These are phyloP conservation scores for Plagodis dolabraria DNA, from an alignment of 2,888 invertebrate species.

Conservation along the genomic window DNA sequence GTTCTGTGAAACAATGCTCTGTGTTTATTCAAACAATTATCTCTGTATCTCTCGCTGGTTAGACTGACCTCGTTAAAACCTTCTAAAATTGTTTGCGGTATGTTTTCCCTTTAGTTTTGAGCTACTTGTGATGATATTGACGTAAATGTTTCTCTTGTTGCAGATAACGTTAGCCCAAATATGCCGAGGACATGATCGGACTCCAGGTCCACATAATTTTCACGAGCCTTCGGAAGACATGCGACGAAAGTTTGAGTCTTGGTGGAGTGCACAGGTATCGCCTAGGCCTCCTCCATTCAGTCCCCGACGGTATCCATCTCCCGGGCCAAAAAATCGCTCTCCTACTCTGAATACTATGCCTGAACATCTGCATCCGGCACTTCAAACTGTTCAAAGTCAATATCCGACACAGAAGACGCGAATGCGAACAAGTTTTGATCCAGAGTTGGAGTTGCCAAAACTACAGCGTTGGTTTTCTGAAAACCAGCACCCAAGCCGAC, in stretches of 20 bases:
- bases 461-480: slow-evolving; percentile 98
- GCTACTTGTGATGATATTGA: slow-evolving; percentile 48
- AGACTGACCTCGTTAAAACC: slow-evolving; percentile 82
- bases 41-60: slow-evolving; percentile 79
- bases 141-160: slow-evolving; percentile 60
- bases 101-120: slow-evolving; percentile 59
- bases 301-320: slow-evolving; percentile 79
- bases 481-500: slow-evolving; percentile 98
- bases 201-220: slow-evolving; percentile 86
- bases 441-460: slow-evolving; percentile 97
- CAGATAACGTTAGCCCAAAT: slow-evolving; percentile 93
- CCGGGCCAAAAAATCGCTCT: slow-evolving; percentile 80
- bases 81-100: slow-evolving; percentile 77
- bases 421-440: slow-evolving; percentile 98
- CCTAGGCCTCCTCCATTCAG: slow-evolving; percentile 83
- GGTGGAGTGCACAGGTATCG: slow-evolving; percentile 92
- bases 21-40: slow-evolving; percentile 79
- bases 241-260: slow-evolving; percentile 95
- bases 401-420: slow-evolving; percentile 94
- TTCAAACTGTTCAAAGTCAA: slow-evolving; percentile 91
- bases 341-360: slow-evolving; percentile 75
- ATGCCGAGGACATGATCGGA: slow-evolving; percentile 90
- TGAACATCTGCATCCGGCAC: slow-evolving; percentile 88
- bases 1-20: slow-evolving; percentile 82
- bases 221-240: slow-evolving; percentile 93